A percentile compares a stretch with the other conserved stretches of the same genome.
Conservation (phyloP, 2,888 invertebrate species). For the Dicycla oo region DNA sequence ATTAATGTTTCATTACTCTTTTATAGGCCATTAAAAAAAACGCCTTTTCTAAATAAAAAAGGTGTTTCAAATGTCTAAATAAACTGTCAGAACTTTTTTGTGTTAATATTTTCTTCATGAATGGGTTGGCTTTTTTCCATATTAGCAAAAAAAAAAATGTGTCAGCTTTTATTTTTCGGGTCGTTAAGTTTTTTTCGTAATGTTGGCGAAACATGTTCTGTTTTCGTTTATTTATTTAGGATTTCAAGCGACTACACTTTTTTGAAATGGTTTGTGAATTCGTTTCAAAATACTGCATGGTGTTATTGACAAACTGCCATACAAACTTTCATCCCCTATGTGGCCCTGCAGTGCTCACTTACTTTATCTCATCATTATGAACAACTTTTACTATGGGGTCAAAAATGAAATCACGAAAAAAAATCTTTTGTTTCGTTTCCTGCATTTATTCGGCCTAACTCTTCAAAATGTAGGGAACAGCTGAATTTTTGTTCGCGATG, state of each 20-base stretch:
- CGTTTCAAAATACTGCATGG: background rate
- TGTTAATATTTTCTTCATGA: conserved; percentile 14
- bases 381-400: too few species aligned
- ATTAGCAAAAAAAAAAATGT: conserved; percentile 28
- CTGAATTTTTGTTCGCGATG: too few species aligned
- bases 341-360: too few species aligned
- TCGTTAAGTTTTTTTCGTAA: conserved; percentile 48
- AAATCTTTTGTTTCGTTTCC: too few species aligned
- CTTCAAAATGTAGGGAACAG: too few species aligned
- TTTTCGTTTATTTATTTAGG: conserved; percentile 31
- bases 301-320: background rate
- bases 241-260: background rate
- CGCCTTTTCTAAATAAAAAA: conserved; percentile 51
- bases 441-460: too few species aligned
- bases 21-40: conserved; percentile 72
- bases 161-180: conserved; percentile 20
- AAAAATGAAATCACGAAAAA: too few species aligned
- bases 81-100: conserved; percentile 35
- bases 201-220: conserved; percentile 7
- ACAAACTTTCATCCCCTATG: background rate
- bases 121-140: conserved; percentile 7
- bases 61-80: conserved; percentile 44
- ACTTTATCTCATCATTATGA: too few species aligned
- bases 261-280: conserved; percentile 3
- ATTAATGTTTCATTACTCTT: conserved; percentile 77